A percentile compares a stretch with the other conserved stretches of the same genome.
Conservation (phyloP, 92 coral and sea anemone species). For the Porites cylindrica region DNA sequence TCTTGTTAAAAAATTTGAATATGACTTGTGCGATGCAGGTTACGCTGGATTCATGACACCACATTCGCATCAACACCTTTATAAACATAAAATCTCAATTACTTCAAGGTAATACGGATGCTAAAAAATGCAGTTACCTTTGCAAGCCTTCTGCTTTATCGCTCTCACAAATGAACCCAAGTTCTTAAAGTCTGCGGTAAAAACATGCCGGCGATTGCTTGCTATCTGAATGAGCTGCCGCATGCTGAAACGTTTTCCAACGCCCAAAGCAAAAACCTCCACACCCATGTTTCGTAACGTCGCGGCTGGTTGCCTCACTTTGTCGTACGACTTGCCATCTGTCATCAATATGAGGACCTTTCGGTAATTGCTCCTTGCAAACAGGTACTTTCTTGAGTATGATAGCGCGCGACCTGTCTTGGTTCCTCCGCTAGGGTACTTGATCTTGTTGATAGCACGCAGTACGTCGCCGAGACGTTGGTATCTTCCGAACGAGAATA, state of each 20-base stretch:
- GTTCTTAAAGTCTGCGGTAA: slow-evolving; percentile 67
- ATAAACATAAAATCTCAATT: no score
- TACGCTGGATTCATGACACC: no score
- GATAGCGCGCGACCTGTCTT: slow-evolving; percentile 81
- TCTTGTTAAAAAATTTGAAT: no score
- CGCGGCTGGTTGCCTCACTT: slow-evolving; percentile 68
- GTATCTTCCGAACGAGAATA: slow-evolving; percentile 63
- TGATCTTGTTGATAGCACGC: slow-evolving; percentile 63
- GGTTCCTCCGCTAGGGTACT: slow-evolving; percentile 90
- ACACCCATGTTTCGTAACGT: slow-evolving; percentile 74
- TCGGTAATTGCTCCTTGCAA: slow-evolving; percentile 63
- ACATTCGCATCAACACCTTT: no score
- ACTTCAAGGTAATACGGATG: not conserved
- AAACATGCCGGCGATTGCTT: slow-evolving; percentile 65
- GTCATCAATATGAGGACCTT: slow-evolving; percentile 75
- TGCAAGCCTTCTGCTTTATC: slow-evolving; percentile 77
- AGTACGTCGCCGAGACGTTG: slow-evolving; percentile 31
- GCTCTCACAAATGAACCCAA: slow-evolving; percentile 71
- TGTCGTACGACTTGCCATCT: slow-evolving; percentile 82
- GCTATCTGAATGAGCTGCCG: slow-evolving; percentile 76
- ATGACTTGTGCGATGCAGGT: no score
- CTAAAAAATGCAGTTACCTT: slow-evolving; percentile 35
- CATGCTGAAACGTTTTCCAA: slow-evolving; percentile 68
- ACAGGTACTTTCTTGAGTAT: slow-evolving; percentile 63
- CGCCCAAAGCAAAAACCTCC: slow-evolving; percentile 73